Evolutionary conservation across 2,888 invertebrate genomes (phyloP), one percentile per base, ranked within the genome.

Genomic region (Stegophylla sp.): DNA sequence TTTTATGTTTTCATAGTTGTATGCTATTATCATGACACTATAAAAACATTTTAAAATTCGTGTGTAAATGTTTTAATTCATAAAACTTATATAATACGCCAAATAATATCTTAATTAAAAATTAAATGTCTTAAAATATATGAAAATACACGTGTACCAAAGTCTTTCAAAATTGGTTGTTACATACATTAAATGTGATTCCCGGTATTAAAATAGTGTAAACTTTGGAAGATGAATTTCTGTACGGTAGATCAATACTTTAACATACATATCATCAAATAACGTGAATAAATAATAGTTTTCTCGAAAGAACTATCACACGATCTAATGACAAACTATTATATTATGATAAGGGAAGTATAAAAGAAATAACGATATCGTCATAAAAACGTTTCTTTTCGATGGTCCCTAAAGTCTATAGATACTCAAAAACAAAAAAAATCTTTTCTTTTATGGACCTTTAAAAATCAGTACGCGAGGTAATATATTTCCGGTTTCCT

Each of bases 401-500:
- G 61, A 28, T 28, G 13, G 13, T n/a, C 2, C 61, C 61, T 17
- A 13, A 56, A 56, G 56, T 56, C 56, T 56, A 23, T 45, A 34
- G 34, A 56, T 63, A 59, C 0, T 13, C 48, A 15, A 63, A 63
- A 48, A 74, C 34, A 74, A 13, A 48, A 48, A 20, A 7, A 63
- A 74, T 15, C 61, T 63, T 9, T 74, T 61, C 45, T 73, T 73
- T 61, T 61, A 63, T 45, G 74, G 9, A 63, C 48, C 61, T 63
- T n/a, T 15, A 51, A 59, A 74, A 74, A 48, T 74, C 63, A 51
- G 48, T 20, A 48, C 61, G 34, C 20, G 20, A 63, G 61, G 63
- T 12, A 2, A 74, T 48, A 48, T 63, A 48, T 48, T 13, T n/a
- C 51, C 34, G 28, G n/a, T 28, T 13, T 23, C 10, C 17, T 20